Evolutionary conservation across 2,113 vertebrate species (phyloP).

Genomic region (Equus quagga): DNA sequence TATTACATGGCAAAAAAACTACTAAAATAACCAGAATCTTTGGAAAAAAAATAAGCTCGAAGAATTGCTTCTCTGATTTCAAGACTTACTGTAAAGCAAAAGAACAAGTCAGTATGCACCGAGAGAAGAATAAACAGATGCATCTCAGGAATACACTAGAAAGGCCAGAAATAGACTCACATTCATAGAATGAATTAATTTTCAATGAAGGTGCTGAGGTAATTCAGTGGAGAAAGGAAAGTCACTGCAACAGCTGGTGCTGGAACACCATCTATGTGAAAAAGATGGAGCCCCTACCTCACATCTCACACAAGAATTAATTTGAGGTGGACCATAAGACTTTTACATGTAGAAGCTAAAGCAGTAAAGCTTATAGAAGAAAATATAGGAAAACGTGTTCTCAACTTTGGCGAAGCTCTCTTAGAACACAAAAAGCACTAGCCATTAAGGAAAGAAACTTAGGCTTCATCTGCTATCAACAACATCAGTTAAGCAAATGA

Average conservation of each 20-base stretch:
- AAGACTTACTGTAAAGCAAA: neutral
- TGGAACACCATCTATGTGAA: neutral
- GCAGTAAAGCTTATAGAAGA: neutral
- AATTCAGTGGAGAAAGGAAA: neutral
- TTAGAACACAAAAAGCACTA: neutral
- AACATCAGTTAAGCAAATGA: neutral
- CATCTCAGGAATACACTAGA: neutral
- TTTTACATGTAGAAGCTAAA: neutral
- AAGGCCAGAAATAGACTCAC: neutral
- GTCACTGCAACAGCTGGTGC: neutral
- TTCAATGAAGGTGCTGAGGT: neutral
- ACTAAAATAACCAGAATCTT: constrained; percentile 16
- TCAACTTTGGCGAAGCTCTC: neutral
- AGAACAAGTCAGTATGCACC: neutral
- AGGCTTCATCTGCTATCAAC: neutral
- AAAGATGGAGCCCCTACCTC: neutral
- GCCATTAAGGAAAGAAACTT: neutral
- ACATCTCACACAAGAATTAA: neutral
- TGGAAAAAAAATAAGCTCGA: neutral
- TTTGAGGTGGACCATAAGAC: neutral
- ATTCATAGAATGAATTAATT: neutral
- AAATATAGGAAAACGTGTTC: neutral
- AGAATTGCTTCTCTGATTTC: neutral
- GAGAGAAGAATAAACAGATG: neutral
- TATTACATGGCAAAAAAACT: neutral